Base-by-base conservation (phyloP, 2,797 vertebrate species). In the Rousettus madagascariensis region DNA sequence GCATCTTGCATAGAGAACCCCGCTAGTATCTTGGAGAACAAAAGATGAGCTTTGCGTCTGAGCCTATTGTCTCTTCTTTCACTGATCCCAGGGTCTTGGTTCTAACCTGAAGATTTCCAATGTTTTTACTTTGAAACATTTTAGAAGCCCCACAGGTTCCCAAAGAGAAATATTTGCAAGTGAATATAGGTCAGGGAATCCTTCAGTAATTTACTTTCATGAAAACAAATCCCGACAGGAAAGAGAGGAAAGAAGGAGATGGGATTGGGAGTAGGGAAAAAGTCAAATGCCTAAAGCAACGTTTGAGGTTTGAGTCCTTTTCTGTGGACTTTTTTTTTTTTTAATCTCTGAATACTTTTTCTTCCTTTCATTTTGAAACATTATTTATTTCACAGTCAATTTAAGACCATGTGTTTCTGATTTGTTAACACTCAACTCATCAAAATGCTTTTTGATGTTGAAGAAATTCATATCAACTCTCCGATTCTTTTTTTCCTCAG, bases 361-460 rank as follows among this genome's bases (percentile, higher is more conserved):
- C 69, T 57, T n/a, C 63, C 86, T 97, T 96, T 96, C 90, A 72
- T 92, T 96, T 68, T 38, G 88, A 94, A 95, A 95, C 65, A 46
- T 95, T 95, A 90, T 97, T 97, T 97, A 95, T 92, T 96, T 97
- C 95, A 93, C 94, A 95, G 93, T 95, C 95, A 94, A 92, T 96
- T 96, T 97, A 97, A 94, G 92, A 94, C 91, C 97, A 95, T 94
- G 93, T 97, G 97, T 92, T 96, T 97, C 78, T 94, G 95, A 97
- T 96, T 97, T 96, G 91, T 97, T 95, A 93, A 94, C 82, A 80
- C 74, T 95, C 93, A 55, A 36, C 86, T 97, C 95, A 55, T 95
- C 96, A 91, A 61, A 95, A 92, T 94, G 90, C 95, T 96, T 94
- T 96, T 97, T 95, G 95, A 95, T 96, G 96, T 95, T 84, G 82